A percentile compares a stretch with the other conserved stretches of the same genome.
Evolutionary conservation across 2,797 vertebrate species (phyloP).

Genomic region (Margarornis squamiger): DNA sequence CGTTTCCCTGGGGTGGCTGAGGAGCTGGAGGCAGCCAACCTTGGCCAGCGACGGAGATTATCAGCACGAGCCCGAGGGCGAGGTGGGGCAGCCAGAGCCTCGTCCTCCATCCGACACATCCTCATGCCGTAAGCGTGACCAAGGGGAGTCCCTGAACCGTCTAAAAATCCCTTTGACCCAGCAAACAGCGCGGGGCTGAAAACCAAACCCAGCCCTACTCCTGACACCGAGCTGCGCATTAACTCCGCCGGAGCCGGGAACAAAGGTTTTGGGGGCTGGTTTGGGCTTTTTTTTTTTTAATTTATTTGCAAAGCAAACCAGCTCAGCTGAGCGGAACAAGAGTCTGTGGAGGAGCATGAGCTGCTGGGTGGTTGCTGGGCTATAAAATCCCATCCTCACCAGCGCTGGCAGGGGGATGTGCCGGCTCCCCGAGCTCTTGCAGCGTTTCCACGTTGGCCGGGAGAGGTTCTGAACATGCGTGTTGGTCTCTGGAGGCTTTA

Average conservation of each 20-base stretch:
- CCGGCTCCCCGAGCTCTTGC: background rate
- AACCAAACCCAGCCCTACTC: background rate
- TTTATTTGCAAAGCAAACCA: background rate
- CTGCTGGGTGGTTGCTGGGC: background rate
- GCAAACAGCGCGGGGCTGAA: rapidly evolving
- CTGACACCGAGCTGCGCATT: background rate
- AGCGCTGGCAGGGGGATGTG: background rate
- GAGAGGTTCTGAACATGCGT: constrained; percentile 42
- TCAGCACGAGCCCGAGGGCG: background rate
- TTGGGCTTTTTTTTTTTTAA: background rate
- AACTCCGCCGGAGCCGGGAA: background rate
- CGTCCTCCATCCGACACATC: background rate
- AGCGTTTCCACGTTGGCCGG: background rate
- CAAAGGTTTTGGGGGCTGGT: constrained; percentile 36
- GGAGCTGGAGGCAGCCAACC: background rate
- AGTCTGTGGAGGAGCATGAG: background rate
- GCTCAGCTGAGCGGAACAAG: background rate
- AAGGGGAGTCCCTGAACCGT: background rate
- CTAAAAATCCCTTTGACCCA: constrained; percentile 20
- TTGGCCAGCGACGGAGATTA: background rate
- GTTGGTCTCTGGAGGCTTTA: constrained; percentile 36
- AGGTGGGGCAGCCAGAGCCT: background rate
- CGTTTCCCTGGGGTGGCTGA: rapidly evolving
- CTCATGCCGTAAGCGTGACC: background rate
- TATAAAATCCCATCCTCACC: constrained; percentile 10